Percentiles rank a stretch among this genome's conserved stretches.
Evolutionary conservation across 2,113 vertebrate species (phyloP).

Genomic region (Otus sunia): DNA sequence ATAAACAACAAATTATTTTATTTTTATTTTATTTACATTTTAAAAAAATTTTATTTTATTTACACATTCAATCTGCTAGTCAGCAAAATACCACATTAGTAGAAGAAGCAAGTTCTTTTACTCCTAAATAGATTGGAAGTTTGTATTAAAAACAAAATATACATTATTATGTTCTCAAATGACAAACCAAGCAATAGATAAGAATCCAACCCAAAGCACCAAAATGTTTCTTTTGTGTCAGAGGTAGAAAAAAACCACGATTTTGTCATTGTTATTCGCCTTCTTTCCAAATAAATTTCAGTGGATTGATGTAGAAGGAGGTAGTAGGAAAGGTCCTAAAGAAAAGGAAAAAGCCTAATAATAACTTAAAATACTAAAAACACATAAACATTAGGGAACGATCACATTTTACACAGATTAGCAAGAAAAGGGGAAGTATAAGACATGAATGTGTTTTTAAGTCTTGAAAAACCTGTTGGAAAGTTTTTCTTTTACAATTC

Average conservation of each 20-base stretch:
- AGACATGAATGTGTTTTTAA: neutral
- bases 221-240: neutral
- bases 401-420: neutral
- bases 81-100: neutral
- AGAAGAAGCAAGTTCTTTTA: neutral
- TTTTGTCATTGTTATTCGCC: neutral
- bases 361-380: neutral
- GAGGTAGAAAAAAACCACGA: neutral
- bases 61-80: neutral
- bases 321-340: neutral
- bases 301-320: neutral
- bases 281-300: neutral
- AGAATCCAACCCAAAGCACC: neutral
- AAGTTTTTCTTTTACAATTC: neutral
- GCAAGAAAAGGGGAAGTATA: fast-evolving
- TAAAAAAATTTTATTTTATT: neutral
- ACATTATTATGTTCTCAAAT: neutral
- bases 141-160: neutral
- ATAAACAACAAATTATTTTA: neutral
- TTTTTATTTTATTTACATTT: too few relatives aligned
- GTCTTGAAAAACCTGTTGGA: neutral
- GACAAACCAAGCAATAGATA: neutral
- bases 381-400: neutral
- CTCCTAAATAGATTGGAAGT: neutral
- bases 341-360: neutral